These are phyloP conservation scores for Blastomussa wellsi DNA, from an alignment of 92 coral and sea anemone species.

Conservation along the genomic window DNA sequence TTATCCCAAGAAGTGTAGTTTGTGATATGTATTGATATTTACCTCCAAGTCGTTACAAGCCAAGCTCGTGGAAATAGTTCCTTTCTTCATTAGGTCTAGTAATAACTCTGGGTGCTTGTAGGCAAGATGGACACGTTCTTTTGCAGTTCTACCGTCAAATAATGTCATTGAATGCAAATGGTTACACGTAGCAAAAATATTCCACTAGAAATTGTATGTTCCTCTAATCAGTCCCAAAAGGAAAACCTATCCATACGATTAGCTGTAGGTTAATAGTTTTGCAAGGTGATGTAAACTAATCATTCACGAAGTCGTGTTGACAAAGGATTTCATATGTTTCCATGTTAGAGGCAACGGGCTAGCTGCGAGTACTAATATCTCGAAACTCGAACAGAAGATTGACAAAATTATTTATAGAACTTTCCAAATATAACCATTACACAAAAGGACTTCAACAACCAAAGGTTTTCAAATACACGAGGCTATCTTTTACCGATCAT, in stretches of 20 bases:
- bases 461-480: too few species aligned
- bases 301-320: background rate
- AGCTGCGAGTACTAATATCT: background rate
- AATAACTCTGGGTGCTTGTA: slow-evolving; percentile 76
- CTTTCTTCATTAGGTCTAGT: slow-evolving; percentile 62
- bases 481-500: too few species aligned
- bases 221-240: too few species aligned
- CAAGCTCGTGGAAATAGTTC: slow-evolving; percentile 73
- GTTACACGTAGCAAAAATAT: background rate
- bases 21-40: background rate
- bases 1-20: background rate
- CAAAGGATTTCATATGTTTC: background rate
- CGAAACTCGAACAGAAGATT: background rate
- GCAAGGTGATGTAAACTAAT: too few species aligned
- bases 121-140: slow-evolving; percentile 78
- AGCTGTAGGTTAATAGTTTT: too few species aligned
- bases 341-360: background rate
- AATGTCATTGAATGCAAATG: background rate
- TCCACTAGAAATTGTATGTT: background rate
- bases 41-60: slow-evolving; percentile 86
- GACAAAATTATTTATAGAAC: background rate
- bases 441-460: background rate
- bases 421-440: background rate
- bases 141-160: slow-evolving; percentile 48
- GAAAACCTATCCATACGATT: too few species aligned